phyloP scores from a whole-genome alignment of 2,113 vertebrate species.

The Strix aluco region DNA sequence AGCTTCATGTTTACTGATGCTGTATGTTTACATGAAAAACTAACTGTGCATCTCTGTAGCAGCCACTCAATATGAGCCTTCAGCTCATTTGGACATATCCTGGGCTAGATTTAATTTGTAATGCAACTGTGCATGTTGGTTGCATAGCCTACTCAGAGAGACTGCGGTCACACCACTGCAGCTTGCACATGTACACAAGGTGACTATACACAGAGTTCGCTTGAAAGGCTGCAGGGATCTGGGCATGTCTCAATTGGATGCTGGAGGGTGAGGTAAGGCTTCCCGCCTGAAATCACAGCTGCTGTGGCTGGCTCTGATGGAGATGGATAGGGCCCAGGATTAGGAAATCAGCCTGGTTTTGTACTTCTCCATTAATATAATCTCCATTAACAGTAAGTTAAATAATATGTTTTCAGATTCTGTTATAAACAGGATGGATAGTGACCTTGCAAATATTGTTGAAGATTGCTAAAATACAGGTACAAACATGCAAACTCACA shows the following conservation, averaged over 20 bases:
- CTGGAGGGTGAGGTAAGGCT: not conserved
- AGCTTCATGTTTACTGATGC: not conserved
- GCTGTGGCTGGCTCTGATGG: not conserved
- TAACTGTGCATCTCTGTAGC: not conserved
- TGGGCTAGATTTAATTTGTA: not conserved
- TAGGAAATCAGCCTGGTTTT: not conserved
- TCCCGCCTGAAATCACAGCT: not conserved
- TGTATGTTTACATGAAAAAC: not conserved
- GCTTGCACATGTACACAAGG: not conserved
- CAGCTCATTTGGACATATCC: too few species aligned
- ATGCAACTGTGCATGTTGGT: accelerated
- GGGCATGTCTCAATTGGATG: accelerated
- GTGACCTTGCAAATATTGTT: not conserved
- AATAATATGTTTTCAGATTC: not conserved
- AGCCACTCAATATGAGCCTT: not conserved
- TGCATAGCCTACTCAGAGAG: not conserved
- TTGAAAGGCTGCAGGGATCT: not conserved
- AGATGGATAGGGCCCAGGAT: not conserved
- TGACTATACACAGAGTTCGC: not conserved
- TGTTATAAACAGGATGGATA: not conserved
- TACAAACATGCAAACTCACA: not conserved
- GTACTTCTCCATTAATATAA: not conserved
- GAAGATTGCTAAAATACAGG: not conserved
- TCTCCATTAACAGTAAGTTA: not conserved
- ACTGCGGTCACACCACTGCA: accelerated